phyloP scores from a whole-genome alignment of 1,140 invertebrate genomes.

The Anastrepha ludens region DNA sequence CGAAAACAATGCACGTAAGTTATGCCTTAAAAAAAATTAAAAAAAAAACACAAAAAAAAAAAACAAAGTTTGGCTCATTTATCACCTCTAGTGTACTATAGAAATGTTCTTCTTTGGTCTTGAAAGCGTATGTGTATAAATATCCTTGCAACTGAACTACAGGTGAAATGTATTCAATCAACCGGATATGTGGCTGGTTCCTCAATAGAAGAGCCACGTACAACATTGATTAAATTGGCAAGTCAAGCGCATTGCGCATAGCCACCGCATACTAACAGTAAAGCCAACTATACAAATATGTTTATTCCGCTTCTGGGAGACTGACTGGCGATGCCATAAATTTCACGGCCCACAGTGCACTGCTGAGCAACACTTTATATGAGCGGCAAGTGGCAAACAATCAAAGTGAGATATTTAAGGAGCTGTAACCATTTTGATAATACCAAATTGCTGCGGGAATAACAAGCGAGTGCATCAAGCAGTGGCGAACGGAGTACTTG shows the following conservation, averaged over 20 bases:
- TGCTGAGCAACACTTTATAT: not conserved
- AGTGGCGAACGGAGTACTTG: not conserved
- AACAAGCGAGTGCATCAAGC: not conserved
- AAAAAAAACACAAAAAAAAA: no score
- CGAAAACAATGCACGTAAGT: no score
- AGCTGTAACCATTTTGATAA: not conserved
- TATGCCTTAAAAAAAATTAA: no score
- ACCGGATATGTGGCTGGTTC: not conserved
- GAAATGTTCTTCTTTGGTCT: no score
- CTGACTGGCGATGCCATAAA: not conserved
- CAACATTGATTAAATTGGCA: conserved; percentile 25
- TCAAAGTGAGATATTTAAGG: not conserved
- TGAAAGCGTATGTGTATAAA: no score
- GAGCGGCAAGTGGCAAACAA: conserved; percentile 44
- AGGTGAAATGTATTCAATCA: not conserved
- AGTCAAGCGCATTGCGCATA: not conserved
- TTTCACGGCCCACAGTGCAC: not conserved
- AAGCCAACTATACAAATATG: not conserved
- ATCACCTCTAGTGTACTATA: no score
- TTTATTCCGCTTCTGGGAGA: not conserved
- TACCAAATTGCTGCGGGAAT: conserved; percentile 37
- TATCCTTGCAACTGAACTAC: not conserved
- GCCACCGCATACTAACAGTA: not conserved
- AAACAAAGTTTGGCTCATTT: no score
- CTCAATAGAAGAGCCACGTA: conserved; percentile 4